These are phyloP conservation scores for Lymantria monacha DNA, from an alignment of 2,888 invertebrate genomes.

Conservation along the genomic window DNA sequence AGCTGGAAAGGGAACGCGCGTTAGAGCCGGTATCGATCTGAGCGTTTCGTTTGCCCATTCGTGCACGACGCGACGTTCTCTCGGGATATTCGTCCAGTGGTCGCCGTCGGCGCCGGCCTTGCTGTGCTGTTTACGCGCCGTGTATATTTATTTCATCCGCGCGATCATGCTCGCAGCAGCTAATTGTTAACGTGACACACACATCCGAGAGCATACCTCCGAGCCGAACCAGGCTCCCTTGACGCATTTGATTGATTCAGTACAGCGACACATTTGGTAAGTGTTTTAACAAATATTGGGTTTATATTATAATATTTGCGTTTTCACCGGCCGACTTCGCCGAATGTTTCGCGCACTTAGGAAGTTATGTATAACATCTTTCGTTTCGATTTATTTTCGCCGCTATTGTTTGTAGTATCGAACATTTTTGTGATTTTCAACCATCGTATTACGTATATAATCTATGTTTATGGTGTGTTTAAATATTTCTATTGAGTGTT, in stretches of 20 bases:
- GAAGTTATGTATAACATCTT: constrained; percentile 12
- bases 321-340: constrained; percentile 19
- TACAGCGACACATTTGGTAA: constrained; percentile 44
- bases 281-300: constrained; percentile 26
- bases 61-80: constrained; percentile 71
- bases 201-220: constrained; percentile 50
- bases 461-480: constrained; percentile 51
- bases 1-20: constrained; percentile 68
- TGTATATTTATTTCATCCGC: constrained; percentile 63
- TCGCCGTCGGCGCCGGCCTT: constrained; percentile 79
- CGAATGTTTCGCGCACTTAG: constrained; percentile 30
- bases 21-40: constrained; percentile 72
- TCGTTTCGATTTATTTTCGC: constrained; percentile 3
- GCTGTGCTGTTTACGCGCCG: constrained; percentile 72
- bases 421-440: constrained; percentile 17
- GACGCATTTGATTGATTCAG: constrained; percentile 46
- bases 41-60: constrained; percentile 66
- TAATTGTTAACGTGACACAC: constrained; percentile 67
- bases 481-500: constrained; percentile 71
- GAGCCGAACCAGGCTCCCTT: constrained; percentile 33
- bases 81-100: constrained; percentile 74
- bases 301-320: constrained; percentile 13
- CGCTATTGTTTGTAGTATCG: constrained; percentile 13
- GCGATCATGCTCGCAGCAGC: constrained; percentile 68
- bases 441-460: constrained; percentile 19